phyloP scores from a whole-genome alignment of 30 jellyfish, hydroid and myxozoan genomes.

The Aurelia aurita complex sp. Pacific region DNA sequence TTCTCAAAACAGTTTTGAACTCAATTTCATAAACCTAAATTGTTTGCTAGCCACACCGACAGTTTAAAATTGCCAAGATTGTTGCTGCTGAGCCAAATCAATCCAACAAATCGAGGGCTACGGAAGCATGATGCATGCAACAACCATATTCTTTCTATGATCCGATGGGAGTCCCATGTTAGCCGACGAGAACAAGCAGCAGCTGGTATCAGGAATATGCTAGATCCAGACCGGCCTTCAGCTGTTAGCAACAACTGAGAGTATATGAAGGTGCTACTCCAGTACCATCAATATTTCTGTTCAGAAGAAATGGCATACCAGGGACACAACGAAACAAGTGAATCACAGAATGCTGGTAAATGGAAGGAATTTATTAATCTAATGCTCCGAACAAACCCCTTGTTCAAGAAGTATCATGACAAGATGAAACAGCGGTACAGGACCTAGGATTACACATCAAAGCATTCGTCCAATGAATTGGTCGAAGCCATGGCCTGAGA shows the following conservation, averaged over 20 bases:
- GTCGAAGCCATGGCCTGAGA: too few relatives aligned
- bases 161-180: too few relatives aligned
- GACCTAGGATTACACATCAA: slow-evolving; percentile 43
- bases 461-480: slow-evolving; percentile 4
- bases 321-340: slow-evolving; percentile 36
- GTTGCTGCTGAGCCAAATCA: too few relatives aligned
- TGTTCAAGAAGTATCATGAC: slow-evolving; percentile 32
- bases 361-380: slow-evolving; percentile 47
- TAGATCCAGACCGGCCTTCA: slow-evolving; percentile 59
- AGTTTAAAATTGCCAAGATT: too few relatives aligned
- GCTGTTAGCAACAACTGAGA: slow-evolving; percentile 29
- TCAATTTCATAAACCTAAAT: too few relatives aligned
- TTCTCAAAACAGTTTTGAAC: too few relatives aligned
- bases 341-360: slow-evolving; percentile 45
- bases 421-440: slow-evolving; percentile 49
- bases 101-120: too few relatives aligned
- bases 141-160: too few relatives aligned
- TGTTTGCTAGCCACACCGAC: too few relatives aligned
- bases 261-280: slow-evolving; percentile 41
- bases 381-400: slow-evolving; percentile 48
- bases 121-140: too few relatives aligned
- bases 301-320: slow-evolving; percentile 29
- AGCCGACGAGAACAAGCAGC: slow-evolving; percentile 4
- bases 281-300: slow-evolving; percentile 28
- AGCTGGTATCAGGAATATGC: slow-evolving; percentile 16